Base-by-base conservation (phyloP, 2,888 invertebrate species). In the Galerucella nymphaeae region DNA sequence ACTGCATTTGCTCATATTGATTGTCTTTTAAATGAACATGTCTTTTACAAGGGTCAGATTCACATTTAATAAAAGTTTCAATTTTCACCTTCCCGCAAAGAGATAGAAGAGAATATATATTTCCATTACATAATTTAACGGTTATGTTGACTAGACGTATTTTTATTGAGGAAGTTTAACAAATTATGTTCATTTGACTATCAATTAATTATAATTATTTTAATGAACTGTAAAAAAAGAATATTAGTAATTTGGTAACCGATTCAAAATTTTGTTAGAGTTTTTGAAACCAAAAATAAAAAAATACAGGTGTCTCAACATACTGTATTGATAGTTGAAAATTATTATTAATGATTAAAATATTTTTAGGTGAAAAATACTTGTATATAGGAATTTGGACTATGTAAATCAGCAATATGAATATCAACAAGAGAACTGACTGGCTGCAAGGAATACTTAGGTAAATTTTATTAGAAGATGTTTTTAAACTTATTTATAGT, bases 1-100 rank as follows among this genome's bases (percentile, higher is more conserved):
- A 42, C 42, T 62, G 42, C 61, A 62, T 62, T 62, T 62, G 42
- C 42, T 42, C 61, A 62, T 62, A 42, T 41, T 42, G 14, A 38
- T 42, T 14, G 9, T 42, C 41, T 62, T 41, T 62, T 62, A 18
- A 10, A 18, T 13, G 1, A 38, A 1, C 30, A 18, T 62, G 42
- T 62, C 41, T 41, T 30, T 30, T 30, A 30, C 6, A n/a, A 38
- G 30, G 16, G 3, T 6, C 48, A 48, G 48, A 48, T 8, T 48
- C 4, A 48, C n/a, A 13, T n/a, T 48, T 48, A n/a, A 48, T 6
- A 38, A 30, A 30, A 38, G 30, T 38, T 38, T 38, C 30, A 38
- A 38, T 38, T 38, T 38, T 38, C 30, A 5, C 8, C 30, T 38
- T 38, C 30, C 1, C 8, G 9, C 6, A 38, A 1, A 30, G 30